A percentile compares a stretch with the other conserved stretches of the same genome.
Evolutionary conservation across 2,888 invertebrate species (phyloP).

Genomic region (Cremastobaeus sp.): DNA sequence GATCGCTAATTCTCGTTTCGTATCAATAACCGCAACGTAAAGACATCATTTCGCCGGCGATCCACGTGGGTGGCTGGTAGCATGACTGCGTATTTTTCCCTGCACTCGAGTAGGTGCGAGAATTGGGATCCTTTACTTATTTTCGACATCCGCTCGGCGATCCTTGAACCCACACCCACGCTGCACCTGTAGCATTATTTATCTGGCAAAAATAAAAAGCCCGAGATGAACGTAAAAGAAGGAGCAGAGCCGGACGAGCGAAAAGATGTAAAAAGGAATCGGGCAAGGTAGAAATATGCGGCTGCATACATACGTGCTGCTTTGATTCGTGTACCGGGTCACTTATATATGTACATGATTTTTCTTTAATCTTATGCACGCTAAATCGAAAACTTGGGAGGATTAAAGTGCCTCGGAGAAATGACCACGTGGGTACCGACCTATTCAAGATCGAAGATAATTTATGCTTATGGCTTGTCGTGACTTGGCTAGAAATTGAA

Average conservation of each 20-base stretch:
- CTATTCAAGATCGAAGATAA: conserved; percentile 60
- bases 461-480: conserved; percentile 61
- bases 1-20: conserved; percentile 1
- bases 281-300: conserved; percentile 18
- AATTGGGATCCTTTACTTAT: conserved; percentile 60
- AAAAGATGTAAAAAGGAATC: conserved; percentile 10
- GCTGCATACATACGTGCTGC: neutral
- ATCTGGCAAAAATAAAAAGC: conserved; percentile 42
- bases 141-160: conserved; percentile 58
- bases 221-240: conserved; percentile 15
- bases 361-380: conserved; percentile 45
- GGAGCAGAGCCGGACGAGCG: neutral
- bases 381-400: conserved; percentile 48
- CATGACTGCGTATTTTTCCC: conserved; percentile 58
- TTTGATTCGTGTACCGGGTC: conserved; percentile 12
- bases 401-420: conserved; percentile 43
- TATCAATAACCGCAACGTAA: conserved; percentile 12
- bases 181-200: conserved; percentile 61
- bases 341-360: conserved; percentile 42
- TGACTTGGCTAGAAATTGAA: conserved; percentile 59
- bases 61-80: conserved; percentile 60
- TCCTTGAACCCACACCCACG: conserved; percentile 62
- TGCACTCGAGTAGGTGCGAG: conserved; percentile 60
- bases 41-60: conserved; percentile 18
- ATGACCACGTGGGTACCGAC: conserved; percentile 44